phyloP scores from a whole-genome alignment of 2,888 invertebrate genomes.

The Noctua fimbriata region DNA sequence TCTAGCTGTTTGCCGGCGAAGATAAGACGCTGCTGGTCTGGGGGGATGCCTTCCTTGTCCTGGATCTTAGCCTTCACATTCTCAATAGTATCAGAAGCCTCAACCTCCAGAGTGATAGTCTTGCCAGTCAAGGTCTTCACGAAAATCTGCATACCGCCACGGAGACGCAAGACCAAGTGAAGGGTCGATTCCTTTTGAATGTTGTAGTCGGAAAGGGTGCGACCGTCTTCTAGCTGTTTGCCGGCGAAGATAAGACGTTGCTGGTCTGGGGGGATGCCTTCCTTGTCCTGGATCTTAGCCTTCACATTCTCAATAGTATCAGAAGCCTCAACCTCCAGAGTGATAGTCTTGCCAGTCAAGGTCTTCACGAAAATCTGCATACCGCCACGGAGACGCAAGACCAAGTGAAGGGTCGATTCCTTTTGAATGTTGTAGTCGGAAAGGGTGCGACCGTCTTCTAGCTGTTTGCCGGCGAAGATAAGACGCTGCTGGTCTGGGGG shows the following conservation, averaged over 20 bases:
- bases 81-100: slow-evolving; percentile 44
- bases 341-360: slow-evolving; percentile 76
- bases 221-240: slow-evolving; percentile 76
- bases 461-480: slow-evolving; percentile 81
- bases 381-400: slow-evolving; percentile 79
- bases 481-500: slow-evolving; percentile 82
- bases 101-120: slow-evolving; percentile 73
- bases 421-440: slow-evolving; percentile 83
- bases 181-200: slow-evolving; percentile 78
- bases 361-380: slow-evolving; percentile 80
- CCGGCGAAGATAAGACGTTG: slow-evolving; percentile 77
- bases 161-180: slow-evolving; percentile 73
- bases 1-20: slow-evolving; percentile 75
- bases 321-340: slow-evolving; percentile 74
- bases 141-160: slow-evolving; percentile 78
- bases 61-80: slow-evolving; percentile 74
- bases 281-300: slow-evolving; percentile 77
- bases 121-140: slow-evolving; percentile 76
- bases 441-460: slow-evolving; percentile 80
- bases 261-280: slow-evolving; percentile 78
- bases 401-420: slow-evolving; percentile 79
- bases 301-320: slow-evolving; percentile 79
- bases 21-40: slow-evolving; percentile 74
- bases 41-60: slow-evolving; percentile 76
- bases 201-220: slow-evolving; percentile 76